Evolutionary conservation across 35 echinoderm and acorn worm genomes (phyloP), one percentile per base, ranked within the genome.

Genomic region (Ophioderma brevispina): DNA sequence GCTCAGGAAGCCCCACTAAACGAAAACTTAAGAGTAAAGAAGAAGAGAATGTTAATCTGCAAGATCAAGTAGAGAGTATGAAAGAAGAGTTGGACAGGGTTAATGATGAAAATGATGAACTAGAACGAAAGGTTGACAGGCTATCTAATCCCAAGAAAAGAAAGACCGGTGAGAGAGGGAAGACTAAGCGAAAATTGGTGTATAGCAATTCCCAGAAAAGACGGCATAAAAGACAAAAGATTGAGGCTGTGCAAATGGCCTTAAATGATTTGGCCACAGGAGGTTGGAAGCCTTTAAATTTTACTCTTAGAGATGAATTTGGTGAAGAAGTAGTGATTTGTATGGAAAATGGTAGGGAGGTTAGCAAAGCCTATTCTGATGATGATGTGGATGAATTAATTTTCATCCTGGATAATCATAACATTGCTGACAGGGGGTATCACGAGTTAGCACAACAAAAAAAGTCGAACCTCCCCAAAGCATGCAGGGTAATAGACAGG

Each of bases 341-440:
- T 75, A 34, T 77, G 82, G 80, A 78, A 13, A 36, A 63, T 78
- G 81, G 34, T 32, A 31, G 39, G n/a, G 43, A 86, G 38, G 46
- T 38, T 14, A 35, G 10, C 31, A 80, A 49, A 64, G 76, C 84
- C 31, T 56, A 80, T 31, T 78, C 38, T 49, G 59, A 92, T 40
- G 84, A 92, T 23, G 82, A 92, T 38, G 80, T 92, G 33, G 90
- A 85, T 59, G 82, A 86, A 13, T 18, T 92, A 0, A 31, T 86
- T 33, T 92, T 86, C 86, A 86, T 92, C 70, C 31, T 92, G 31
- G 76, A 92, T 52, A 55, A 85, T 10, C 70, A 63, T 34, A 92
- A 92, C 70, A 92, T 92, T 49, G 77, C 90, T 64, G 43, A 59
- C 39, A 86, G 78, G 30, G 90, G 90, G 30, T 86, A 92, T 70